phyloP scores from a whole-genome alignment of 2,113 vertebrate species.

The Astur gentilis region DNA sequence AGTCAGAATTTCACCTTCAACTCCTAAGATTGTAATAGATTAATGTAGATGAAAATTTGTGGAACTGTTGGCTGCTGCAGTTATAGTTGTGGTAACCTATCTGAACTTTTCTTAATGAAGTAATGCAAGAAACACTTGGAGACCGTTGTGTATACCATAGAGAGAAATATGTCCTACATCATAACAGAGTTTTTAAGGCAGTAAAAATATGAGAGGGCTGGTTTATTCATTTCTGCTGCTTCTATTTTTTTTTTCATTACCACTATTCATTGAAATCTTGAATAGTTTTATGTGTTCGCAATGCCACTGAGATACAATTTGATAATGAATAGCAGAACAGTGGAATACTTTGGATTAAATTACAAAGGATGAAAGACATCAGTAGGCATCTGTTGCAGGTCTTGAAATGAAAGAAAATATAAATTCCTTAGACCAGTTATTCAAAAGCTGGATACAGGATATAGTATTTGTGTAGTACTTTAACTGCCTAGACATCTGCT shows the following conservation, averaged over 20 bases:
- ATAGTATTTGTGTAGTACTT: not conserved
- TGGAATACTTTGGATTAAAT: constrained; percentile 16
- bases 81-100: not conserved
- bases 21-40: not conserved
- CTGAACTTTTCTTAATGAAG: not conserved
- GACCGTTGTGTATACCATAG: not conserved
- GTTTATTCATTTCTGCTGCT: not conserved
- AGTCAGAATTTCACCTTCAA: not conserved
- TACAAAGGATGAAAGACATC: not conserved
- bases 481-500: not conserved
- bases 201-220: not conserved
- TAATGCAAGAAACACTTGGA: not conserved
- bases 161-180: not conserved
- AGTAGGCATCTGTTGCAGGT: not conserved
- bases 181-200: not conserved
- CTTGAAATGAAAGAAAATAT: not conserved
- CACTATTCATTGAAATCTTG: not conserved
- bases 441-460: not conserved
- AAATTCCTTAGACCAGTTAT: not conserved
- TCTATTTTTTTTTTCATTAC: not conserved
- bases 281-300: not conserved
- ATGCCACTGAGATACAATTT: not conserved
- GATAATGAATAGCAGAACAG: constrained; percentile 3
- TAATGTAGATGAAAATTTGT: not conserved
- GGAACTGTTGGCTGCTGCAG: not conserved